Evolutionary conservation across 2,113 vertebrate genomes (phyloP).

Genomic region (Microtus pennsylvanicus): DNA sequence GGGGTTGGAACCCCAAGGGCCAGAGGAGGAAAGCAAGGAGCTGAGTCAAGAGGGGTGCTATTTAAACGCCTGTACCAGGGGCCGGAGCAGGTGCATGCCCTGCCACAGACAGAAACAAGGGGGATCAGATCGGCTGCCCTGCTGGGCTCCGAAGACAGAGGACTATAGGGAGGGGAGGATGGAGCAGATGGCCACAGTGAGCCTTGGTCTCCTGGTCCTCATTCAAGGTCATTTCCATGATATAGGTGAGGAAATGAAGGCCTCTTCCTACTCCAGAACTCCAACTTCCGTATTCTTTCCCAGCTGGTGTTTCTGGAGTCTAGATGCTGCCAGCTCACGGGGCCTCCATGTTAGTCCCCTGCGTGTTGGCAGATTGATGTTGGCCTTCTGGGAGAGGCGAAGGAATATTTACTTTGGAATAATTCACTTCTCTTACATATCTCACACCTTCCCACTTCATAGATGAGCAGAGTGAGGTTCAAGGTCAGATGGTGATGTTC

Average conservation of each 20-base stretch:
- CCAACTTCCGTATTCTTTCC: neutral
- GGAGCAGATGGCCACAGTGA: fast-evolving
- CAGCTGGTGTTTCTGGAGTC: too few relatives aligned
- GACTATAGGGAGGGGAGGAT: too few relatives aligned
- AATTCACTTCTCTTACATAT: neutral
- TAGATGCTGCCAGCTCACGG: fast-evolving
- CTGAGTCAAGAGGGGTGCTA: neutral
- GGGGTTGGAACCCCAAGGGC: neutral
- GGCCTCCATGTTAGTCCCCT: fast-evolving
- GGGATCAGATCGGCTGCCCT: neutral
- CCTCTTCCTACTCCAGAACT: neutral
- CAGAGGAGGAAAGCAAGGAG: neutral
- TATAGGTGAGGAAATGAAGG: neutral
- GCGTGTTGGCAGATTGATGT: too few relatives aligned
- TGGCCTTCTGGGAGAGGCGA: neutral
- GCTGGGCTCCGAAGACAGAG: neutral
- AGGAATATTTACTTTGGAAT: neutral
- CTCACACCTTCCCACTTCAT: neutral
- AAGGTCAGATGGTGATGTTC: neutral
- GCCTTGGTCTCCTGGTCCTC: fast-evolving
- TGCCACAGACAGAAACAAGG: neutral
- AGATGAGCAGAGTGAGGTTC: neutral
- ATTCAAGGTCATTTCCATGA: neutral
- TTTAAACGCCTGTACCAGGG: neutral
- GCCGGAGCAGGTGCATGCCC: neutral